phyloP scores from a whole-genome alignment of 2,113 vertebrate genomes.

The Siniperca chuatsi region DNA sequence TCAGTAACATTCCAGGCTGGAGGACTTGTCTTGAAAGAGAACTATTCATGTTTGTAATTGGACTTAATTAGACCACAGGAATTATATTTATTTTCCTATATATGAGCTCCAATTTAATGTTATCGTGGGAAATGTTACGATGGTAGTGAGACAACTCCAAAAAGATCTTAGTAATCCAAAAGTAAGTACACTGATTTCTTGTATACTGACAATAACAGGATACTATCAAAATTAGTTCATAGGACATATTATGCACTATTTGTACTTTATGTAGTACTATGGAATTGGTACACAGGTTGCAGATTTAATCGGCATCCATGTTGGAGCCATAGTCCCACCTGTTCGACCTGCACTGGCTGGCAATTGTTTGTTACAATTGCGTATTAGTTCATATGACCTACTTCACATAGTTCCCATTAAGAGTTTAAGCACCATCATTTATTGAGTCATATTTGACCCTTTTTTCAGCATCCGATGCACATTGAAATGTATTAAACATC shows the following conservation, averaged over 20 bases:
- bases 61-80: background rate
- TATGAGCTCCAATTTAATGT: background rate
- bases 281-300: background rate
- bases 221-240: no score
- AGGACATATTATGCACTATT: background rate
- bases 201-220: background rate
- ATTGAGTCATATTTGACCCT: background rate
- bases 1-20: background rate
- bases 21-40: background rate
- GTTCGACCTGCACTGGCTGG: background rate
- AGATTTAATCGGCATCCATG: background rate
- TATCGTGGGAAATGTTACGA: background rate
- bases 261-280: background rate
- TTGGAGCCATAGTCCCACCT: background rate
- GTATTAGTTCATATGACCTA: background rate
- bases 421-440: no score
- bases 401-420: background rate
- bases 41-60: background rate
- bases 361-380: background rate
- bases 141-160: no score
- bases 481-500: background rate
- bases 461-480: background rate
- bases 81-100: background rate
- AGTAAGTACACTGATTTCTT: background rate
- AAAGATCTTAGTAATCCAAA: background rate